Base-by-base conservation (phyloP, 1,140 invertebrate species). In the Conus betulinus region DNA sequence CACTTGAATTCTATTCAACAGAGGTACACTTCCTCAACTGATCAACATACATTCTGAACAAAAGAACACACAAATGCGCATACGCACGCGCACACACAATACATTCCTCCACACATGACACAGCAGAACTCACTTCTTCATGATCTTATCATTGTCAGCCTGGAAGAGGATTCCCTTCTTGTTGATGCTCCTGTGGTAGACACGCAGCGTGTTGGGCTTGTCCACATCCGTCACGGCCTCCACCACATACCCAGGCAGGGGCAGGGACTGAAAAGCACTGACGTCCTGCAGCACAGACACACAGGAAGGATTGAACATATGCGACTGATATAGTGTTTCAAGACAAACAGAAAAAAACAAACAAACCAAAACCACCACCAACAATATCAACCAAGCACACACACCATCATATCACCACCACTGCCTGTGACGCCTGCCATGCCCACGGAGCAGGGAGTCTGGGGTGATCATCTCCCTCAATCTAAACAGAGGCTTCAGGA, bases 231-330 rank as follows among this genome's bases (percentile, higher is more conserved):
- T 13, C 53, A 91, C 89, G 11, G 93, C 94, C 27, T 92, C 90
- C 4, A 96, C 95, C 11, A 93, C 93, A 86, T 96, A 96, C 25
- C 96, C 96, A 23, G 97, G 97, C 93, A 97, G 95, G 0, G 97
- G 97, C 0, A 96, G 96, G 0, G 96, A 96, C 0, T 96, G 96
- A 90, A 97, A 93, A 17, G 97, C 96, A 92, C 95, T 95, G 0
- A 93, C 91, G 91, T 96, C 96, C 95, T 95, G 90, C 17, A 92
- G 88, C 89, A 81, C 17, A 92, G 88, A 85, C 79, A 86, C 88
- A 39, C 6, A 67, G 57, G 4, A 20, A 55, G 20, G 81, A 87
- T 20, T 71, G 15, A 57, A 17, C 3, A 25, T 82, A 27, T 4
- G 11, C 51, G 27, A 87, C 67, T 52, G n/a, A 8, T n/a, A 39